Base-by-base conservation (phyloP, 2,888 invertebrate species). In the Lochmaea capreae region DNA sequence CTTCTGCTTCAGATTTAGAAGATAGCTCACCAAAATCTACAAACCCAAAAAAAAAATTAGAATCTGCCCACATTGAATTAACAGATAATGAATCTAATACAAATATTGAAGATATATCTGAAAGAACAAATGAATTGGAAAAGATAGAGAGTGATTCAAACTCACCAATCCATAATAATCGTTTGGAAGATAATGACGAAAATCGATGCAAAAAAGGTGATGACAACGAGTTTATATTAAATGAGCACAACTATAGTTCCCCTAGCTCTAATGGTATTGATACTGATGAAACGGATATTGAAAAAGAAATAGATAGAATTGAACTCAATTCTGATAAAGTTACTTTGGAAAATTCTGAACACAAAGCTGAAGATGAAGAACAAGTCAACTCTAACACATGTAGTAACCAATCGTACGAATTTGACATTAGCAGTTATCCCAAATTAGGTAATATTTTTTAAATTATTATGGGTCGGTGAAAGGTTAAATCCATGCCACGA, bases 351-450 rank as follows among this genome's bases (percentile, higher is more conserved):
- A 33, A 33, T 61, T 12, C 33, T 2, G n/a, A 65, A 43, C 26
- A 4, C 46, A 46, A 39, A 39, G 33, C 39, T 39, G 33, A 9
- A 22, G 22, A 26, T 49, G 59, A 65, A 26, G 58, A 65, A 58
- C 26, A 43, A 1, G 14, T 33, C 4, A 59, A n/a, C 6, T 52
- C 59, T 18, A 22, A 46, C 14, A 12, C 46, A 18, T 11, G 58
- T 49, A 72, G 70, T 65, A 70, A 61, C 67, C 63, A 67, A 43
- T 76, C 76, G 16, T 76, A 65, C 54, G 76, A 74, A 67, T 76
- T 76, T 67, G 70, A 74, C 61, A 65, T 72, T 58, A 67, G 54
- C 49, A 66, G 63, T 46, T 42, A 62, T 54, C 26, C 54, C 63
- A 57, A 66, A 11, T 49, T 68, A 76, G 76, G 76, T 76, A 73